Evolutionary conservation across 1,140 invertebrate species (phyloP).

Genomic region (Diuraphis noxia): DNA sequence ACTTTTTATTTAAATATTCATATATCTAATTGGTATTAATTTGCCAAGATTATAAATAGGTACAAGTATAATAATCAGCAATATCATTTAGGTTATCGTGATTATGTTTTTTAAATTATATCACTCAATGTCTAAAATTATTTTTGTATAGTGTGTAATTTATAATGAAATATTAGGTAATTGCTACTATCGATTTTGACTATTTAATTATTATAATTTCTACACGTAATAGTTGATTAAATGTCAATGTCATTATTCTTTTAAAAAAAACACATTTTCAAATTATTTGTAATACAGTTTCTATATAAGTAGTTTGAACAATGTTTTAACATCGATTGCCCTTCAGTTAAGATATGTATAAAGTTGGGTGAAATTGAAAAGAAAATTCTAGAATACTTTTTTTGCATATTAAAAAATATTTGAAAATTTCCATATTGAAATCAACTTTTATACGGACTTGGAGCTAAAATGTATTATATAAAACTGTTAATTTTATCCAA

Average conservation of each 20-base stretch:
- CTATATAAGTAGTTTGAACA: not conserved
- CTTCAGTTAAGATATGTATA: not conserved
- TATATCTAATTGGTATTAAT: not conserved
- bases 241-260: not conserved
- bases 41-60: not conserved
- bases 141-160: not conserved
- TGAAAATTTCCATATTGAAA: not conserved
- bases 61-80: not conserved
- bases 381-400: too few species aligned
- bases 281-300: too few species aligned
- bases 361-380: too few species aligned
- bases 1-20: not conserved
- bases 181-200: not conserved
- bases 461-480: not conserved
- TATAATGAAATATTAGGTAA: not conserved
- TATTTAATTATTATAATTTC: not conserved
- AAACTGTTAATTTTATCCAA: not conserved
- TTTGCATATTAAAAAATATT: not conserved
- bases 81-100: not conserved
- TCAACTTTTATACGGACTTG: not conserved
- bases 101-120: not conserved
- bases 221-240: not conserved
- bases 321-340: not conserved
- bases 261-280: too few species aligned
- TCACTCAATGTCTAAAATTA: not conserved